Percentiles rank a stretch among this genome's conserved stretches.
Evolutionary conservation across 1,140 invertebrate species (phyloP).

Genomic region (Drosophila kikkawai): DNA sequence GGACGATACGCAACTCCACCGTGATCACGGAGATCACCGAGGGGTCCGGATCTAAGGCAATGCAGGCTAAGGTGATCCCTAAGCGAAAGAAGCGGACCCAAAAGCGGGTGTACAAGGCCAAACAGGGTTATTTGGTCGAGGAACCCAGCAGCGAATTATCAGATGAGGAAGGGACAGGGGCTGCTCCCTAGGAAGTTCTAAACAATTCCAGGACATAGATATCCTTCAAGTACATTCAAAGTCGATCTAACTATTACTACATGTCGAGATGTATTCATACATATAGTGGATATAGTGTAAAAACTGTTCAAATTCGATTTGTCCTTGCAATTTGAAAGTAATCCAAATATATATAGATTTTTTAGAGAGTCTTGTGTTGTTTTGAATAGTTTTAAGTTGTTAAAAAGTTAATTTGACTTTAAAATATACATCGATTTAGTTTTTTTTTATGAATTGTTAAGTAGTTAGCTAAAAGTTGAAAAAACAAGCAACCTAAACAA

Average conservation of each 20-base stretch:
- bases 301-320: conserved; percentile 18
- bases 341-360: conserved; percentile 34
- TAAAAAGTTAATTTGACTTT: no score
- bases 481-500: conserved; percentile 4
- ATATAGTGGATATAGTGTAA: conserved; percentile 15
- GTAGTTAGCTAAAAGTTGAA: neutral
- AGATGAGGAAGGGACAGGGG: conserved; percentile 26
- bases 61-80: neutral
- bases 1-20: neutral
- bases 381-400: neutral
- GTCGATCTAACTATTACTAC: conserved; percentile 9
- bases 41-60: neutral
- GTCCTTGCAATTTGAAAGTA: conserved; percentile 26
- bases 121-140: conserved; percentile 71
- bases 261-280: neutral
- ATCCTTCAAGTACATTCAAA: neutral
- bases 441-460: no score
- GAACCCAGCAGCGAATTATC: conserved; percentile 64
- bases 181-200: neutral
- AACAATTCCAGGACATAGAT: conserved; percentile 2
- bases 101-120: conserved; percentile 51
- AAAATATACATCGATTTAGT: no score
- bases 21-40: conserved; percentile 11
- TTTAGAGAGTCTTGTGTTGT: neutral
- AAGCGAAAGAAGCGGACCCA: neutral